A percentile compares a stretch with the other conserved stretches of the same genome.
Conservation (phyloP, 2,797 vertebrate genomes). For the Lateolabrax maculatus region DNA sequence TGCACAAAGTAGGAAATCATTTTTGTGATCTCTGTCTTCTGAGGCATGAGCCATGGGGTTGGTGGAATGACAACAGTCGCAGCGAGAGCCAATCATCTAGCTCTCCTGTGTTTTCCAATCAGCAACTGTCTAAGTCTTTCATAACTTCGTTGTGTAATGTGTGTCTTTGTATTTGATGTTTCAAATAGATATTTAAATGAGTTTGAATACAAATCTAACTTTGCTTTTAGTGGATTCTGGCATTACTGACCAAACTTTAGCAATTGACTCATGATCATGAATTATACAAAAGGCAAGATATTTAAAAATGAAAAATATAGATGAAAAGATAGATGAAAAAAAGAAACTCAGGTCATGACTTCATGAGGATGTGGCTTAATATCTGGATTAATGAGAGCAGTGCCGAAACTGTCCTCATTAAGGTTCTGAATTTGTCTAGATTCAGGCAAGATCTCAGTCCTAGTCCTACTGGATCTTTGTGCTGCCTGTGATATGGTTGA, state of each 20-base stretch:
- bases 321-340: too few relatives aligned
- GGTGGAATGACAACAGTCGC: slow-evolving; percentile 15
- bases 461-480: too few relatives aligned
- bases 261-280: slow-evolving; percentile 29
- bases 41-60: slow-evolving; percentile 27
- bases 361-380: background rate
- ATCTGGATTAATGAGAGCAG: slow-evolving; percentile 8
- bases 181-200: slow-evolving; percentile 23
- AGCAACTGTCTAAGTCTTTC: background rate
- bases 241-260: slow-evolving; percentile 10
- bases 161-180: slow-evolving; percentile 22
- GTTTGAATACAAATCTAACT: background rate
- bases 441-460: background rate
- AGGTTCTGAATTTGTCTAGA: background rate
- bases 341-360: background rate
- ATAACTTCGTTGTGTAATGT: slow-evolving; percentile 3
- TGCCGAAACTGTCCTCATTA: too few relatives aligned
- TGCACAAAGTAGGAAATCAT: slow-evolving; percentile 9
- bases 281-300: too few relatives aligned
- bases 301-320: too few relatives aligned
- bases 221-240: slow-evolving; percentile 19
- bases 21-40: slow-evolving; percentile 43
- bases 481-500: too few relatives aligned
- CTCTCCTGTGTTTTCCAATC: slow-evolving; percentile 16
- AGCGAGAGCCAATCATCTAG: slow-evolving; percentile 8